Percentiles rank a stretch among this genome's conserved stretches.
Evolutionary conservation across 1,140 invertebrate genomes (phyloP).

Genomic region (Rhysida immarginata): DNA sequence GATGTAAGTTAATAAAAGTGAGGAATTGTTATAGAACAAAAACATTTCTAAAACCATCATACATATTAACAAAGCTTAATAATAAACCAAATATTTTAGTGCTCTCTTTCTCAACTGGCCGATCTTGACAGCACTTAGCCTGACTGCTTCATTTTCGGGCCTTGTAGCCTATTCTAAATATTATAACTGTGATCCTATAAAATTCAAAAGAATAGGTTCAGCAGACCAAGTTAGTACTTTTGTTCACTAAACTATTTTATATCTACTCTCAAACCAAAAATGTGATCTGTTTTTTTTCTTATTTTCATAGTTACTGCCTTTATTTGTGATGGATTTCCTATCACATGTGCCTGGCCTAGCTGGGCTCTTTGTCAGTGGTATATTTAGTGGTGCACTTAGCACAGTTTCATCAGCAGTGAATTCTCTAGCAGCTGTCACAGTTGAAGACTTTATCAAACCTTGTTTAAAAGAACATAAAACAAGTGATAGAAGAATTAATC

Average conservation of each 20-base stretch:
- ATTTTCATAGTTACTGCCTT: constrained; percentile 43
- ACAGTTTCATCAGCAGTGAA: constrained; percentile 72
- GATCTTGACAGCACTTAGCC: constrained; percentile 46
- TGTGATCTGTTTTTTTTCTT: neutral
- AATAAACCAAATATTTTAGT: no score
- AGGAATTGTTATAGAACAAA: no score
- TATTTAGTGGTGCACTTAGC: constrained; percentile 69
- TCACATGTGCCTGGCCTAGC: constrained; percentile 48
- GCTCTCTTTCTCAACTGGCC: constrained; percentile 51
- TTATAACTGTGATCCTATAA: constrained; percentile 53
- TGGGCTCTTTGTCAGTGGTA: constrained; percentile 64
- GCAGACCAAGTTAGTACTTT: constrained; percentile 26
- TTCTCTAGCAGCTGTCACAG: constrained; percentile 68
- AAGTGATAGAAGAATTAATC: neutral
- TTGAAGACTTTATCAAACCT: constrained; percentile 60
- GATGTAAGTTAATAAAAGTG: constrained; percentile 14
- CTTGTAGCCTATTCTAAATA: constrained; percentile 62
- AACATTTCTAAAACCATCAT: no score
- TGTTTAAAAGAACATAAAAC: neutral
- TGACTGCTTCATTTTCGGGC: constrained; percentile 57
- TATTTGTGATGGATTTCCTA: constrained; percentile 62
- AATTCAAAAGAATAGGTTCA: constrained; percentile 33
- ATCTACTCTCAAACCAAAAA: no score
- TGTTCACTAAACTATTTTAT: neutral
- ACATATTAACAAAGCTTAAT: no score